Evolutionary conservation across 2,797 vertebrate genomes (phyloP).

Genomic region (Pseudomugil tenellus): DNA sequence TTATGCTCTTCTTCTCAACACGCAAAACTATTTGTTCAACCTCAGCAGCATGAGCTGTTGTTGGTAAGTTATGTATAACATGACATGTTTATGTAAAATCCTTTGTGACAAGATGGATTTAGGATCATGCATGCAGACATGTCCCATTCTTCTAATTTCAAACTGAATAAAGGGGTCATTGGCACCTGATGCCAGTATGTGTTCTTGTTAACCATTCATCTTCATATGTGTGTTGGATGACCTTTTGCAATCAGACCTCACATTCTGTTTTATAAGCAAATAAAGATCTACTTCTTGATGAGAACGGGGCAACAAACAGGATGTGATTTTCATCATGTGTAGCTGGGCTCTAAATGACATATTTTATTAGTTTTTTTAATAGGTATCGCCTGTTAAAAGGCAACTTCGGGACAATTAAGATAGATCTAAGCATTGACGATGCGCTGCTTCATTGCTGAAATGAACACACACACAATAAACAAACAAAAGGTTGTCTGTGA

Average conservation of each 20-base stretch:
- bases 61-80: slow-evolving; percentile 69
- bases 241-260: not conserved
- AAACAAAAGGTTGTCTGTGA: not conserved
- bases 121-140: slow-evolving; percentile 41
- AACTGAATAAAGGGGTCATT: slow-evolving; percentile 8
- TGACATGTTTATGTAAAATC: slow-evolving; percentile 57
- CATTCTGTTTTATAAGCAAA: not conserved
- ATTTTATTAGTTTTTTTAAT: not conserved
- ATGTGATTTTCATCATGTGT: too few relatives aligned
- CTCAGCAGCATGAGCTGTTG: slow-evolving; percentile 40
- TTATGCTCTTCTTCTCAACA: slow-evolving; percentile 60
- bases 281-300: not conserved
- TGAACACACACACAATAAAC: not conserved
- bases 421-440: too few relatives aligned
- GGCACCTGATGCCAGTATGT: not conserved
- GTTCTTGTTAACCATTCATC: not conserved
- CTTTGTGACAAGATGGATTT: slow-evolving; percentile 60
- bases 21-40: slow-evolving; percentile 60
- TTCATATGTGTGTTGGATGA: not conserved
- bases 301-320: too few relatives aligned
- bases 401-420: too few relatives aligned
- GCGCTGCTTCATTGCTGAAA: not conserved
- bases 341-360: not conserved
- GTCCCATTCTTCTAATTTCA: slow-evolving; percentile 3
- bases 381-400: not conserved